phyloP scores from a whole-genome alignment of 2,113 vertebrate genomes.

The Hippocampus abdominalis region DNA sequence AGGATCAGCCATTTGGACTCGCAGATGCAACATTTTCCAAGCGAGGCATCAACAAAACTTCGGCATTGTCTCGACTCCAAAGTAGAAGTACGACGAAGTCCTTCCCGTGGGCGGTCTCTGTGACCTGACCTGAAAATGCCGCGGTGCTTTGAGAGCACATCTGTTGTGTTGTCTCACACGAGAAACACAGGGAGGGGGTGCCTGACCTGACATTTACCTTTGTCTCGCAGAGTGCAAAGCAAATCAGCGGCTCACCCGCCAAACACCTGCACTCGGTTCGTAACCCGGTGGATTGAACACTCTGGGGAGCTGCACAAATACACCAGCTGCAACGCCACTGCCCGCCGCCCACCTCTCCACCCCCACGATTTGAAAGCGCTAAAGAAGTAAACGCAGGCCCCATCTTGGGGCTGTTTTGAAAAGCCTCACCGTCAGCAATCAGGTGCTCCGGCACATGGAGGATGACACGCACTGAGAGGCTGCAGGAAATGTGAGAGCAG shows the following conservation, averaged over 20 bases:
- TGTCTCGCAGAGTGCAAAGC: conserved; percentile 42
- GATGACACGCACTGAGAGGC: conserved; percentile 88
- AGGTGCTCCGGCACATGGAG: conserved; percentile 95
- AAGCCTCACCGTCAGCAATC: conserved; percentile 88
- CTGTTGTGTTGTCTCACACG: conserved; percentile 32
- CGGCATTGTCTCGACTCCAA: conserved; percentile 47
- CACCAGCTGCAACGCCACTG: conserved; percentile 20
- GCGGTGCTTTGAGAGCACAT: conserved; percentile 55
- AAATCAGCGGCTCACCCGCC: conserved; percentile 24
- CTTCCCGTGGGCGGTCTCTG: conserved; percentile 30
- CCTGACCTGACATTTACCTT: conserved; percentile 55
- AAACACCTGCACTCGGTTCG: conserved; percentile 14
- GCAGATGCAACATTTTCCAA: not conserved
- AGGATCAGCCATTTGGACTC: not conserved
- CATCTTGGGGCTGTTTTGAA: not conserved
- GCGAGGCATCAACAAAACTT: not conserved
- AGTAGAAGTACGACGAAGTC: conserved; percentile 30
- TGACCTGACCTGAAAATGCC: conserved; percentile 51
- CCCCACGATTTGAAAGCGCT: conserved; percentile 7
- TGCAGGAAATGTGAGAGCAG: conserved; percentile 89
- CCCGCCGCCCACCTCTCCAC: conserved; percentile 11
- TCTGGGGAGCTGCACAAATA: conserved; percentile 26
- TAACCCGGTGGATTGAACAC: conserved; percentile 19
- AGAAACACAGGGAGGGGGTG: conserved; percentile 15
- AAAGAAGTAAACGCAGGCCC: conserved; percentile 12